These are phyloP conservation scores for Antennarius striatus DNA, from an alignment of 2,113 vertebrate genomes.

Conservation along the genomic window DNA sequence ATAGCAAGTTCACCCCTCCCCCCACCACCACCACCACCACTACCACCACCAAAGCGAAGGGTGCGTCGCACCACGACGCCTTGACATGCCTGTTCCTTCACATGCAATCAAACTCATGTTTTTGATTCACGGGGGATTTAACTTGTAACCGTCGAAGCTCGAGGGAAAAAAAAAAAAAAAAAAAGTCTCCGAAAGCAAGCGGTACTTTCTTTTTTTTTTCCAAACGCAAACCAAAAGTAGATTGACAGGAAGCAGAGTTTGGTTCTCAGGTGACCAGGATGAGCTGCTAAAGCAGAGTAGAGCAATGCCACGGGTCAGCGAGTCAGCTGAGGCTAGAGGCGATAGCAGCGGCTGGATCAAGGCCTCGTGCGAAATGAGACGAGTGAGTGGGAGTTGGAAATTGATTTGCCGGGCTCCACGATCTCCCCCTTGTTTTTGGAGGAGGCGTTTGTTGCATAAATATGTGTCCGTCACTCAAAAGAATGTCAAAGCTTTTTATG, in stretches of 20 bases:
- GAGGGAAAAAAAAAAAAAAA: slow-evolving; percentile 21
- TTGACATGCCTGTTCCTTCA: slow-evolving; percentile 50
- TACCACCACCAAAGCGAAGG: background rate
- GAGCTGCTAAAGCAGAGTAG: slow-evolving; percentile 45
- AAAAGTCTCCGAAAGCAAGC: background rate
- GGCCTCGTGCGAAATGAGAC: slow-evolving; percentile 54
- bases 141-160: slow-evolving; percentile 8
- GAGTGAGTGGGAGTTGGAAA: slow-evolving; percentile 70
- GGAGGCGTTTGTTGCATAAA: slow-evolving; percentile 77
- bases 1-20: slow-evolving; percentile 40
- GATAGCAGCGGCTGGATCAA: slow-evolving; percentile 57
- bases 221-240: slow-evolving; percentile 66
- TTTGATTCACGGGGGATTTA: slow-evolving; percentile 32
- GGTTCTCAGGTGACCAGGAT: slow-evolving; percentile 64
- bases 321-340: slow-evolving; percentile 58
- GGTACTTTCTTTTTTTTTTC: slow-evolving; percentile 43
- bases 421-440: slow-evolving; percentile 56
- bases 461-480: slow-evolving; percentile 72
- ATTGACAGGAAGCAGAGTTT: slow-evolving; percentile 61
- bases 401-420: slow-evolving; percentile 65
- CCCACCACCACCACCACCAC: background rate
- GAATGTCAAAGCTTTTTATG: slow-evolving; percentile 73
- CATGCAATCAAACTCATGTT: too few relatives aligned
- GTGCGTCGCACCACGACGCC: background rate
- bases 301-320: slow-evolving; percentile 55